A percentile compares a stretch with the other conserved stretches of the same genome.
Evolutionary conservation across 2,113 vertebrate genomes (phyloP).

Genomic region (Corythoichthys haematopterus): DNA sequence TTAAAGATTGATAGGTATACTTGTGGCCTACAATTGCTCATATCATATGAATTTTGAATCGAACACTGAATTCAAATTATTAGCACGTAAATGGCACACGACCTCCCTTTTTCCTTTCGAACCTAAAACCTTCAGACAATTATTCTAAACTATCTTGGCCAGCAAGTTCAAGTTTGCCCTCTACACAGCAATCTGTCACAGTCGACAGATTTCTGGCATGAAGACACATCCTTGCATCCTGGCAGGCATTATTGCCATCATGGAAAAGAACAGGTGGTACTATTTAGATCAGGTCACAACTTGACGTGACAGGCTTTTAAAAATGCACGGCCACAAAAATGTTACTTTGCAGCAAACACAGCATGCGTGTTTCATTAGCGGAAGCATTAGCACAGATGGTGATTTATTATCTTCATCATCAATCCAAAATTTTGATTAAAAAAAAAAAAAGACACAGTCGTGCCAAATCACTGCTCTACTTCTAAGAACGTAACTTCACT

Average conservation of each 20-base stretch:
- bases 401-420: conserved; percentile 14
- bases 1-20: background rate
- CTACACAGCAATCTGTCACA: conserved; percentile 1
- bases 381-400: conserved; percentile 20
- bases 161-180: conserved; percentile 1
- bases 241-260: conserved; percentile 13
- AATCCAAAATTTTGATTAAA: conserved; percentile 5
- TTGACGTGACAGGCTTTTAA: conserved; percentile 5
- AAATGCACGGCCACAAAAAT: background rate
- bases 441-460: conserved; percentile 17
- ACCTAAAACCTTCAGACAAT: conserved; percentile 14
- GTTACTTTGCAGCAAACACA: background rate
- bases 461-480: conserved; percentile 58
- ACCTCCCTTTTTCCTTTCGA: background rate
- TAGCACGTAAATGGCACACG: background rate
- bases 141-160: conserved; percentile 1
- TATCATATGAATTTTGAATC: conserved; percentile 5
- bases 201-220: conserved; percentile 48
- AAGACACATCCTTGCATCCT: background rate
- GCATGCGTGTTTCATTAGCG: background rate
- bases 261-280: conserved; percentile 46
- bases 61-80: background rate
- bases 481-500: conserved; percentile 60
- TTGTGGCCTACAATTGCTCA: conserved; percentile 3
- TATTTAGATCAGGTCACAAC: conserved; percentile 18